Percentiles rank a stretch among this genome's conserved stretches.
These are phyloP conservation scores for Leucophenga montana DNA, from an alignment of 2,888 invertebrate genomes.

Conservation along the genomic window DNA sequence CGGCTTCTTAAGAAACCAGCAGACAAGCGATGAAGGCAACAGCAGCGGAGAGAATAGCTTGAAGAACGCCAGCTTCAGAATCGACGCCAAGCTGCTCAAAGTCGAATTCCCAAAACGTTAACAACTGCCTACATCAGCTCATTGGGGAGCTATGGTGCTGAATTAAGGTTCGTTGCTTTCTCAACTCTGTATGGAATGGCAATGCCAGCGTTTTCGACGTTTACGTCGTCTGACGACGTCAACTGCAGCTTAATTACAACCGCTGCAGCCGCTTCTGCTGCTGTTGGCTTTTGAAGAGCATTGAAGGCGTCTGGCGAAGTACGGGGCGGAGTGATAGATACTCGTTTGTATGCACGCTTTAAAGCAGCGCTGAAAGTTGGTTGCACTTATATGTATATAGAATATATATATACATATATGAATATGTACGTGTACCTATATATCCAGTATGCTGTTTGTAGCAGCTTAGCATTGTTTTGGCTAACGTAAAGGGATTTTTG, in stretches of 20 bases:
- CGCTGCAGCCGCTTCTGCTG: constrained; percentile 15
- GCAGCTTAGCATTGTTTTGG: constrained; percentile 32
- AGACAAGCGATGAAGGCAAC: constrained; percentile 41
- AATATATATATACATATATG: not conserved
- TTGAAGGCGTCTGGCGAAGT: too few species aligned
- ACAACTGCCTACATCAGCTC: constrained; percentile 10
- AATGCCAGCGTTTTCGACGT: constrained; percentile 30
- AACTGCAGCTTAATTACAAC: constrained; percentile 52
- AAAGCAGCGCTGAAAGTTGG: too few species aligned
- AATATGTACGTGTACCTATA: not conserved
- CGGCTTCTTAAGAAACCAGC: constrained; percentile 69
- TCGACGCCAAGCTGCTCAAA: not conserved
- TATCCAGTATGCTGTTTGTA: not conserved
- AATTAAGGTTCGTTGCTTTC: constrained; percentile 12
- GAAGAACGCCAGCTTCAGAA: not conserved
- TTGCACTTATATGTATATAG: too few species aligned
- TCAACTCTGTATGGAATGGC: constrained; percentile 20
- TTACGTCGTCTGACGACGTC: constrained; percentile 39
- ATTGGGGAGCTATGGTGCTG: not conserved
- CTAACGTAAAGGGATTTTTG: constrained; percentile 24
- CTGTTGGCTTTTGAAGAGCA: not conserved
- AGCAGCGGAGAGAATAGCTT: not conserved
- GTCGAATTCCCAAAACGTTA: constrained; percentile 8
- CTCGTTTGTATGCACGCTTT: not conserved
- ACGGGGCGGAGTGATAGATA: not conserved